Evolutionary conservation across 2,797 vertebrate species (phyloP), one percentile per base, ranked within the genome.

Genomic region (Sphenodon punctatus): DNA sequence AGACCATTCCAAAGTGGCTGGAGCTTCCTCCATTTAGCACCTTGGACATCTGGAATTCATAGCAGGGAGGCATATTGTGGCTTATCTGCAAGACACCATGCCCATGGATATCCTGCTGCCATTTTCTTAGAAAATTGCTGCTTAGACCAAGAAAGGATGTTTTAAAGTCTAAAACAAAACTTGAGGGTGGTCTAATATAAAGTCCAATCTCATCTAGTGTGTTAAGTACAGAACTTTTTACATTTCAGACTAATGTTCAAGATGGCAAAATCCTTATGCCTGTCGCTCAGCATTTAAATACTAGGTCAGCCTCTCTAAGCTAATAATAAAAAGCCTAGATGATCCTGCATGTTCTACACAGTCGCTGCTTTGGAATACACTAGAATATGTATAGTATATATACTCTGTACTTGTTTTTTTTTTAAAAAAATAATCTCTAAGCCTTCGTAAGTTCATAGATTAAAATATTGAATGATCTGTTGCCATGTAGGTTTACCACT

Each of bases 301-400:
- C 67, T 60, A 60, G 61, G 51, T 22, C 32, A 23, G 27, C 60
- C 42, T 60, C 48, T 39, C 73, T 2, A 56, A 38, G 27, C 17
- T 17, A 1, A 15, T 0, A 0, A 30, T 17, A 34, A 80, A 75
- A 84, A 49, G 13, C 15, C 12, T 0, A 0, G 14, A 10, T 71
- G 2, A 17, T 46, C 80, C 75, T 34, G 71, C 55, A 3, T n/a
- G 30, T 51, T 14, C 30, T 68, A 8, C 25, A 1, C 49, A 32
- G 2, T 20, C 71, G 41, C 63, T 85, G 46, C 32, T 70, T 6
- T 59, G 12, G n/a, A 34, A 42, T 61, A 61, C 39, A 15, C 42
- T 63, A 43, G 49, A 16, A 17, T 30, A 16, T 30, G 15, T 30
- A n/a, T n/a, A n/a, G n/a, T n/a, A n/a, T n/a, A n/a, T n/a, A n/a